Evolutionary conservation across 2,888 invertebrate genomes (phyloP).

Genomic region (Himalopsyche anomala): DNA sequence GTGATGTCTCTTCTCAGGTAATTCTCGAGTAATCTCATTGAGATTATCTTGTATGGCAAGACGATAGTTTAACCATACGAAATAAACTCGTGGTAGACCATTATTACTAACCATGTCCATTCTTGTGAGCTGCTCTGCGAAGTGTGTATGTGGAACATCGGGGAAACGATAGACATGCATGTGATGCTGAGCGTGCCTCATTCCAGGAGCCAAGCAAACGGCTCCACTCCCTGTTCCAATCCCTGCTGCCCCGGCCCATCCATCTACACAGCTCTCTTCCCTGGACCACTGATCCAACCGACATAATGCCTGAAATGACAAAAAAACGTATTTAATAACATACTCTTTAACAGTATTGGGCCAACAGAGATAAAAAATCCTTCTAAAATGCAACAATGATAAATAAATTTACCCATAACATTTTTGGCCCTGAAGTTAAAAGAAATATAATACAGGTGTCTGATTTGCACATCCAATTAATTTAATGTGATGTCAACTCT

Average conservation of each 20-base stretch:
- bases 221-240: constrained; percentile 70
- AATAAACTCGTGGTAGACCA: background rate
- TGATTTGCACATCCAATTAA: too few relatives aligned
- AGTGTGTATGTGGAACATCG: constrained; percentile 90
- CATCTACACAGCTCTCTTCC: constrained; percentile 73
- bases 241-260: constrained; percentile 68
- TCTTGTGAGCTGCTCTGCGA: constrained; percentile 97
- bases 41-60: too few relatives aligned
- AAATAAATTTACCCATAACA: too few relatives aligned
- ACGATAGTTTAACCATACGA: too few relatives aligned
- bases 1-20: too few relatives aligned
- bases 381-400: too few relatives aligned
- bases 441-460: too few relatives aligned
- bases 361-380: too few relatives aligned
- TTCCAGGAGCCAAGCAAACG: constrained; percentile 78
- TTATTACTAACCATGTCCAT: constrained; percentile 89
- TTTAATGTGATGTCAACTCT: too few relatives aligned
- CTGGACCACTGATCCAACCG: constrained; percentile 85
- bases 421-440: too few relatives aligned
- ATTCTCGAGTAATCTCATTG: too few relatives aligned
- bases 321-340: background rate
- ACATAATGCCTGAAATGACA: constrained; percentile 80
- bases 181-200: constrained; percentile 80
- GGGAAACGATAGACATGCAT: constrained; percentile 86
- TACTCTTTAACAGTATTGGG: background rate